These are phyloP conservation scores for Myotis yumanensis DNA, from an alignment of 2,113 vertebrate species.

Conservation along the genomic window DNA sequence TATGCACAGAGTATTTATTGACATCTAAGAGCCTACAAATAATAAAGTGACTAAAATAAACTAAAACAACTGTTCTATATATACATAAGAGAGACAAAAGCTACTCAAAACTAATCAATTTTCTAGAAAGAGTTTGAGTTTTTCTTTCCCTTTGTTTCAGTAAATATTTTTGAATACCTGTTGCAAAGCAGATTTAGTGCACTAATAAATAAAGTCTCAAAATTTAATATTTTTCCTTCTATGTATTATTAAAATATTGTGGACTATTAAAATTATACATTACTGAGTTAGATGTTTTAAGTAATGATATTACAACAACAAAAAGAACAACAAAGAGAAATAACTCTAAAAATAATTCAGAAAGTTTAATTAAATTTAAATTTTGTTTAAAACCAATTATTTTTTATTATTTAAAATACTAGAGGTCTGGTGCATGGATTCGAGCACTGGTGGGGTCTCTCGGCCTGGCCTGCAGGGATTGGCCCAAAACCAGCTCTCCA, in stretches of 20 bases:
- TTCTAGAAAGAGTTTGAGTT: background rate
- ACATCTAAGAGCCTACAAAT: background rate
- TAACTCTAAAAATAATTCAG: background rate
- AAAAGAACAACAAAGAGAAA: background rate
- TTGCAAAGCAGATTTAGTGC: background rate
- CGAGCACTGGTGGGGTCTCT: no score
- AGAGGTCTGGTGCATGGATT: no score
- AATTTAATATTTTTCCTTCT: background rate
- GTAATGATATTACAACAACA: background rate
- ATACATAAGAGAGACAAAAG: background rate
- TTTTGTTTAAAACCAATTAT: background rate
- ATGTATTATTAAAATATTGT: background rate
- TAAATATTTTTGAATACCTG: background rate
- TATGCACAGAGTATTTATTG: background rate
- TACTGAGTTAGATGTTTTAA: background rate
- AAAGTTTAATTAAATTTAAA: background rate
- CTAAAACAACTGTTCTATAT: background rate
- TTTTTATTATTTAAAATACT: background rate
- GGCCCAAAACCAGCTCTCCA: no score
- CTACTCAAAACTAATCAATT: background rate
- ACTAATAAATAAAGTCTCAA: constrained; percentile 9
- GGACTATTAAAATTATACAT: background rate
- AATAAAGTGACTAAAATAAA: background rate
- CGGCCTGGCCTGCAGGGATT: no score
- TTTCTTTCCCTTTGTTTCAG: background rate